Evolutionary conservation across 2,797 vertebrate genomes (phyloP), one percentile per base, ranked within the genome.

Genomic region (Chaunax sp.): DNA sequence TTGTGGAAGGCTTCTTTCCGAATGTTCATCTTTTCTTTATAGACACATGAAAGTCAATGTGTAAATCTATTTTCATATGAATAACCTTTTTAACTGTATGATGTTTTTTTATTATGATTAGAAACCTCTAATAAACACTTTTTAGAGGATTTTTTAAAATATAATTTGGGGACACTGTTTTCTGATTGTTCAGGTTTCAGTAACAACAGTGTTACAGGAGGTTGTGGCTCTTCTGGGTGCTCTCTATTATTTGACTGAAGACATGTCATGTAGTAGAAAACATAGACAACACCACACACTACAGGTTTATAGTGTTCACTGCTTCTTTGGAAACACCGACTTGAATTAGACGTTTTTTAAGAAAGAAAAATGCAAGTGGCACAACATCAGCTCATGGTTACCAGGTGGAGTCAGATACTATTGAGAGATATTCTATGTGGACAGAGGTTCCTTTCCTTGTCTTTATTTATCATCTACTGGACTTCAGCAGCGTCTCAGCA

Each of bases 401-500:
- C 41, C 50, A n/a, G 10, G 6, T 55, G 45, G 57, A 45, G n/a
- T 1, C 37, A 40, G 30, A 38, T 54, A 14, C 40, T 20, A 35
- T 16, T 46, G 38, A 62, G 52, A 43, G 20, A 59, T 51, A 28
- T 28, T 47, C 8, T 26, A 3, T n/a, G 22, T n/a, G 22, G 19
- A 47, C 6, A 15, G 30, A 7, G n/a, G 0, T 59, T 79, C 18
- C n/a, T 58, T 59, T 57, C 22, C 69, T 75, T 15, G 53, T 58
- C 18, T 58, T 55, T 57, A 19, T 69, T 75, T 15, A 50, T 58
- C 50, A 40, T 68, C 51, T 10, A 6, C 43, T 53, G 47, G 58
- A 63, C 55, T 74, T 72, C 60, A 75, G 70, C 45, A 33, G 61
- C 1, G 7, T 57, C 68, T 69, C 47, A 18, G 67, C 3, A 8